Conservation (phyloP, 2,113 vertebrate species). For the Australoheros scitulus region DNA sequence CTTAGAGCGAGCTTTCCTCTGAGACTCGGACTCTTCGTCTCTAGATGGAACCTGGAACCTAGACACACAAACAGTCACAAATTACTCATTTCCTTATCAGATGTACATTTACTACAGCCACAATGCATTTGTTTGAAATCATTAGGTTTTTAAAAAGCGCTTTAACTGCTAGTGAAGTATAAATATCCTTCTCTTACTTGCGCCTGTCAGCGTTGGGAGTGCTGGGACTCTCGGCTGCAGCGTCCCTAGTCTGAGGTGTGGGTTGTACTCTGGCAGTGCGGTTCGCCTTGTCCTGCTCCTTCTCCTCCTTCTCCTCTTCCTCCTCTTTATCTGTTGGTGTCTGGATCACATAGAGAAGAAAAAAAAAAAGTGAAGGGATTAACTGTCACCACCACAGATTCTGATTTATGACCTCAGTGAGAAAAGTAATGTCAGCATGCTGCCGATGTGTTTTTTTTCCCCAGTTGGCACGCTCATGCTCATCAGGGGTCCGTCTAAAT, state of each 20-base stretch:
- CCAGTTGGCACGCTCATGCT: background rate
- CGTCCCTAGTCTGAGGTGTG: constrained; percentile 77
- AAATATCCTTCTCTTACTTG: constrained; percentile 66
- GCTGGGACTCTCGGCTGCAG: constrained; percentile 73
- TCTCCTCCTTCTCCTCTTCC: constrained; percentile 75
- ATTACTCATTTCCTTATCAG: background rate
- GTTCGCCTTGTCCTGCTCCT: constrained; percentile 78
- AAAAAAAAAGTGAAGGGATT: background rate
- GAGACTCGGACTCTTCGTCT: constrained; percentile 91
- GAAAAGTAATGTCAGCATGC: background rate
- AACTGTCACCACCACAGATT: background rate
- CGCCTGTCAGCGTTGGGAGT: constrained; percentile 69
- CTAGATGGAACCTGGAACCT: constrained; percentile 89
- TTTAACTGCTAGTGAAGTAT: accelerated
- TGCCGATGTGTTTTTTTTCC: background rate
- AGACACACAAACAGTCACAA: constrained; percentile 20
- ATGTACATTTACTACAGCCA: background rate
- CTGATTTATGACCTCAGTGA: accelerated
- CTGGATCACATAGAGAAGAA: constrained; percentile 37
- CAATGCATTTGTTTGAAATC: background rate
- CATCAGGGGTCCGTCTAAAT: background rate
- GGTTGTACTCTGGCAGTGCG: constrained; percentile 85
- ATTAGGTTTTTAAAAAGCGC: background rate
- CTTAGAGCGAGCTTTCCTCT: constrained; percentile 90
- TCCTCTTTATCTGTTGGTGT: constrained; percentile 71